Base-by-base conservation (phyloP, 2,888 invertebrate genomes). In the Cephus rjabovi region DNA sequence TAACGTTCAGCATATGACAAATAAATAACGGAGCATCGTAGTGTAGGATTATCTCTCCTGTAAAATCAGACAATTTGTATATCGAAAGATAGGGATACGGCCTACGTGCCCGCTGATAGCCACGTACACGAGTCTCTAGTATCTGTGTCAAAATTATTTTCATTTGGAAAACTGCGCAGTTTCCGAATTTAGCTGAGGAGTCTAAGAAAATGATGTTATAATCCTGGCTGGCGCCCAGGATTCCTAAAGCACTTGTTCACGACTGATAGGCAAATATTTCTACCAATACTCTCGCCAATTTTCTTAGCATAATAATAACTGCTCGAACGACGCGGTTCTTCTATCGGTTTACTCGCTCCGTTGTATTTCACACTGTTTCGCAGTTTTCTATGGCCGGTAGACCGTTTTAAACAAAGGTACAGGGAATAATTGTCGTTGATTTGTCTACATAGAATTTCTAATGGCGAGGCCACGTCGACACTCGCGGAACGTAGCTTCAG, bases 161-260 rank as follows among this genome's bases (percentile, higher is more conserved):
- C 33, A 76, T 68, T 15, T 31, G 31, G 31, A 3, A 71, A 30
- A 71, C 71, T 71, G 74, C 75, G 68, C 33, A 75, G 71, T 71
- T 71, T 71, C 35, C 69, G 34, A 12, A 68, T 11, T 30, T 73
- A 35, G 69, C 70, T 69, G 70, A 68, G 40, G 34, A 37, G 73
- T 35, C 37, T 68, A 73, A 74, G 34, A 33, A 37, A 76, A 74
- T 76, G 77, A 73, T 77, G 70, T 79, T 33, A 76, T 77, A 82
- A 82, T 82, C 73, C 77, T 83, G 82, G 82, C 82, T 76, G 75
- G 76, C 77, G 31, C 76, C 80, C 82, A 83, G 76, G 37, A 79
- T 40, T 77, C n/a, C 30, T 40, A 12, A 31, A 30, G 71, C 71
- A 9, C 40, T 56, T 2, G 40, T 30, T 73, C 69, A 56, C 68